Evolutionary conservation across 2,113 vertebrate genomes (phyloP).

Genomic region (Picathartes gymnocephalus): DNA sequence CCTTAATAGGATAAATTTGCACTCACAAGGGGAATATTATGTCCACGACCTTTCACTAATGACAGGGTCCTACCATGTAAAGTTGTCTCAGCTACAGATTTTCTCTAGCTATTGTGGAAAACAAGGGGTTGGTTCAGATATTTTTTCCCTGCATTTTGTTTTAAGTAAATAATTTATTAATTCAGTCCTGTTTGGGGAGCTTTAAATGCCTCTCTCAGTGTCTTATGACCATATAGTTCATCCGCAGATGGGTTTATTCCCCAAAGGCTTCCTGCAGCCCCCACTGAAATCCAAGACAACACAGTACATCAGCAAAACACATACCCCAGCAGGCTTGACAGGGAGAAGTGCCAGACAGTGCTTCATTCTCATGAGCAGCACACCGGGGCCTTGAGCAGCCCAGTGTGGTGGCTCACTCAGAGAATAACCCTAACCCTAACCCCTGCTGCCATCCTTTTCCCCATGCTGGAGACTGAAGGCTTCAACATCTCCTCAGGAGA

Average conservation of each 20-base stretch:
- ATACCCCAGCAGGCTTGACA: neutral
- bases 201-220: neutral
- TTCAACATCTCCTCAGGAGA: neutral
- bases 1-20: constrained; percentile 29
- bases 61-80: neutral
- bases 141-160: neutral
- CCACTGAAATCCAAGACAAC: neutral
- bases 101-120: neutral
- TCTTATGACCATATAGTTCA: neutral
- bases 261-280: neutral
- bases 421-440: neutral
- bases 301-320: neutral
- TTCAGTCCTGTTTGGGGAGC: neutral
- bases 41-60: neutral
- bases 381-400: neutral
- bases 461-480: neutral
- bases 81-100: neutral
- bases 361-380: neutral
- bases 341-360: neutral
- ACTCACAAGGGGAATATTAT: constrained; percentile 10
- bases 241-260: neutral
- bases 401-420: neutral
- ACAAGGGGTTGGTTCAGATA: neutral
- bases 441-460: neutral
- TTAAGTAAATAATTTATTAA: neutral